These are phyloP conservation scores for Austrolebias charrua DNA, from an alignment of 2,797 vertebrate genomes.

Conservation along the genomic window DNA sequence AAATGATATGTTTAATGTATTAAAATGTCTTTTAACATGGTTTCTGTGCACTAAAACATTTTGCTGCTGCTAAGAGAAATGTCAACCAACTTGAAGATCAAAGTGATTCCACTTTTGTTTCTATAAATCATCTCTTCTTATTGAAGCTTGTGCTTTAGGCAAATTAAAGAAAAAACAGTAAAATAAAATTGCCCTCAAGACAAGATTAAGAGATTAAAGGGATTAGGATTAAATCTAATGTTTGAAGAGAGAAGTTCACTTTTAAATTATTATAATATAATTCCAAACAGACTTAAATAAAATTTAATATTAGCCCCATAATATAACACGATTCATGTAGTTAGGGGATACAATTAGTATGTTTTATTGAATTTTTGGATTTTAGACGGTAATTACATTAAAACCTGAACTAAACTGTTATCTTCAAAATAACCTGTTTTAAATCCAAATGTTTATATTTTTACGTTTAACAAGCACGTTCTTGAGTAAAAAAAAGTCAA, in stretches of 20 bases:
- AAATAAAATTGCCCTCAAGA: neutral
- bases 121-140: constrained; percentile 2
- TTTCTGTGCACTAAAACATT: neutral
- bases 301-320: no score
- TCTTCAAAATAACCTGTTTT: no score
- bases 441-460: no score
- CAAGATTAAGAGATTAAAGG: constrained; percentile 20
- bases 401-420: no score
- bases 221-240: constrained; percentile 15
- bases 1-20: neutral
- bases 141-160: neutral
- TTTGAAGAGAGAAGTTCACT: constrained; percentile 1
- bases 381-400: no score
- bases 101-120: constrained; percentile 15
- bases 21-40: constrained; percentile 1
- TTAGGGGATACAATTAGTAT: no score
- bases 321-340: neutral
- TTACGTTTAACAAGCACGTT: no score
- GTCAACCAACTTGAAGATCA: constrained; percentile 8
- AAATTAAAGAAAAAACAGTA: neutral
- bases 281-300: neutral
- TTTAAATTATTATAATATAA: constrained; percentile 7
- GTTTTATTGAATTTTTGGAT: no score
- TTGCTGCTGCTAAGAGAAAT: constrained; percentile 5
- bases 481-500: no score